These are phyloP conservation scores for Pomacea canaliculata DNA, from an alignment of 2,888 invertebrate genomes.

Conservation along the genomic window DNA sequence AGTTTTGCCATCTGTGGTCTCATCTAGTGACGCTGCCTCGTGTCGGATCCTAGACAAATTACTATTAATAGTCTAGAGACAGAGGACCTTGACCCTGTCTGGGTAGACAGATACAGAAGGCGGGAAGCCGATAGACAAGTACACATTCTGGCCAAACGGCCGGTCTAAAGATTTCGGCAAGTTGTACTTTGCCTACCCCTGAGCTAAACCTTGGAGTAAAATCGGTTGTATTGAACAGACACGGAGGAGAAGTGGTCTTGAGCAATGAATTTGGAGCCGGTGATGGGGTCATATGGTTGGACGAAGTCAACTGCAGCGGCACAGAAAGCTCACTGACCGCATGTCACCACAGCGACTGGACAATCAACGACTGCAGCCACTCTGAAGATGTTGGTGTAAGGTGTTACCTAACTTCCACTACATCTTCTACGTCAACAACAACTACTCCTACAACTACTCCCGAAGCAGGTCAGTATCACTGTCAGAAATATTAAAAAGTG, in stretches of 20 bases:
- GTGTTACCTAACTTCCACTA: constrained; percentile 33
- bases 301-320: constrained; percentile 74
- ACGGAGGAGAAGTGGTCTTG: constrained; percentile 27
- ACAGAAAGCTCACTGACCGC: constrained; percentile 73
- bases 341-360: constrained; percentile 79
- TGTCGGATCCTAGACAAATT: no score
- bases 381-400: constrained; percentile 79
- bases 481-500: no score
- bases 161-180: no score
- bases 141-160: no score
- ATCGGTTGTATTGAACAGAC: constrained; percentile 2
- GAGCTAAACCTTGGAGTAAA: no score
- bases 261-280: constrained; percentile 34
- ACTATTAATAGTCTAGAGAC: no score
- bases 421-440: constrained; percentile 9
- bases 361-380: constrained; percentile 81
- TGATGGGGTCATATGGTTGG: constrained; percentile 56
- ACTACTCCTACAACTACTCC: constrained; percentile 14
- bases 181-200: no score
- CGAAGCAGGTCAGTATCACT: neutral
- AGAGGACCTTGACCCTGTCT: no score
- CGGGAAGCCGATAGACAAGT: no score
- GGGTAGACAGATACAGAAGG: no score
- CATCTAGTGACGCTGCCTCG: no score
- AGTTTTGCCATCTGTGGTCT: no score